Conservation (phyloP, 2,113 vertebrate genomes). For the Vimba vimba region DNA sequence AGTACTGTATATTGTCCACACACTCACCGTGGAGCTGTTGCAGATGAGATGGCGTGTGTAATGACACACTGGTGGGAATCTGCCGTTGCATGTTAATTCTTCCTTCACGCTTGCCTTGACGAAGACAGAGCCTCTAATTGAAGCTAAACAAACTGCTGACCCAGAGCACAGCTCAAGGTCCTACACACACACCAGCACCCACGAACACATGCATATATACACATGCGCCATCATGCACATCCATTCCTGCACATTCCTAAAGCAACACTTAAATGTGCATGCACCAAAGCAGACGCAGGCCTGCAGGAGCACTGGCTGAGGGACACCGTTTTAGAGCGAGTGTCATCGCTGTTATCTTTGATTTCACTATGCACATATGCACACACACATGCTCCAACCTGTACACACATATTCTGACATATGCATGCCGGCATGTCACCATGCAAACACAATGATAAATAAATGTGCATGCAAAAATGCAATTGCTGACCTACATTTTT, state of each 20-base stretch:
- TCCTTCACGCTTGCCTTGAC: conserved; percentile 88
- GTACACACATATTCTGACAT: not conserved
- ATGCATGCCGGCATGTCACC: not conserved
- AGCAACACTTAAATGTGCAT: not conserved
- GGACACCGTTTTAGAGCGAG: not conserved
- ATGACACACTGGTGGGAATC: conserved; percentile 86
- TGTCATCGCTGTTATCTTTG: not conserved
- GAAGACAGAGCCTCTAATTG: conserved; percentile 91
- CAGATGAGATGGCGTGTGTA: conserved; percentile 70
- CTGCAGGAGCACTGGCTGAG: not conserved
- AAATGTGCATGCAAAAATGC: not conserved
- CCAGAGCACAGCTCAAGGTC: conserved; percentile 75
- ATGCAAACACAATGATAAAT: not conserved
- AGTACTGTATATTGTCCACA: conserved; percentile 15
- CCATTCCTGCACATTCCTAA: not conserved
- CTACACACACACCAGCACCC: conserved; percentile 55
- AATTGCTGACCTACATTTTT: too few species aligned
- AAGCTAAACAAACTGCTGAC: conserved; percentile 82
- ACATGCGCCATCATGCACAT: conserved; percentile 5
- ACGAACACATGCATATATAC: not conserved
- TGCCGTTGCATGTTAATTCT: conserved; percentile 90
- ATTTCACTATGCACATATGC: not conserved
- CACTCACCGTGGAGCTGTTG: conserved; percentile 50
- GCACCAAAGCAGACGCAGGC: not conserved
- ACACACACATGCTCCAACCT: not conserved